These are phyloP conservation scores for Karalla daura DNA, from an alignment of 2,797 vertebrate species.

Conservation along the genomic window DNA sequence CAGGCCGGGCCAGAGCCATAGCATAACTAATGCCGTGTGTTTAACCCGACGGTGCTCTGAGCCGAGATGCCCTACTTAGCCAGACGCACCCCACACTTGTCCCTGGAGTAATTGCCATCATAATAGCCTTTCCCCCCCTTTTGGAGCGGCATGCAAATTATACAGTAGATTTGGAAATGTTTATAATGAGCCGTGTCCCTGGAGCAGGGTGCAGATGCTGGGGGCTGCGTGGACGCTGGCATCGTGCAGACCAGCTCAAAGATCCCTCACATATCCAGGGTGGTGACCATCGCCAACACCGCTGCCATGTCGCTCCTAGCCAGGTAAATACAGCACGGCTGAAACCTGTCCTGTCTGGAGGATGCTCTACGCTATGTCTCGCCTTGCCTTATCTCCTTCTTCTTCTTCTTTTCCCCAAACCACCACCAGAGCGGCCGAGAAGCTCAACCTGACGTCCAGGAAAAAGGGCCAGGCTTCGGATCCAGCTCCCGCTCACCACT, in stretches of 20 bases:
- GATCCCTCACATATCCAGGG: constrained; percentile 79
- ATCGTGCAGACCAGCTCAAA: constrained; percentile 71
- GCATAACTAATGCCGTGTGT: constrained; percentile 30
- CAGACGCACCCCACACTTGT: constrained; percentile 33
- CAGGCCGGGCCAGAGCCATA: constrained; percentile 13
- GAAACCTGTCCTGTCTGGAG: background rate
- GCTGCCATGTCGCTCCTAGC: constrained; percentile 83
- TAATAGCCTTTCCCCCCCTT: constrained; percentile 47
- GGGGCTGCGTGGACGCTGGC: constrained; percentile 45
- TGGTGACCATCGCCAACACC: constrained; percentile 81
- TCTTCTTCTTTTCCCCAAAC: too few relatives aligned
- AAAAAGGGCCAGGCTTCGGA: constrained; percentile 91
- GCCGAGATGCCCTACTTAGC: constrained; percentile 49
- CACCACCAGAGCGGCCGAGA: constrained; percentile 94
- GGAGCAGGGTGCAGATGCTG: constrained; percentile 64
- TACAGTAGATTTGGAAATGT: constrained; percentile 56
- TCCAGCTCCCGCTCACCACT: constrained; percentile 84
- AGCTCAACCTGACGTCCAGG: constrained; percentile 93
- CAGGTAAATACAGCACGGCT: constrained; percentile 61
- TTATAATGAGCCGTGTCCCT: constrained; percentile 52
- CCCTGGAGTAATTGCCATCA: constrained; percentile 46
- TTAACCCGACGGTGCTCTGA: constrained; percentile 46
- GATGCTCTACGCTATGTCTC: background rate
- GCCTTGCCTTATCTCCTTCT: background rate
- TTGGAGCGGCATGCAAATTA: constrained; percentile 58